These are phyloP conservation scores for Busseola fusca DNA, from an alignment of 2,888 invertebrate species.

Conservation along the genomic window DNA sequence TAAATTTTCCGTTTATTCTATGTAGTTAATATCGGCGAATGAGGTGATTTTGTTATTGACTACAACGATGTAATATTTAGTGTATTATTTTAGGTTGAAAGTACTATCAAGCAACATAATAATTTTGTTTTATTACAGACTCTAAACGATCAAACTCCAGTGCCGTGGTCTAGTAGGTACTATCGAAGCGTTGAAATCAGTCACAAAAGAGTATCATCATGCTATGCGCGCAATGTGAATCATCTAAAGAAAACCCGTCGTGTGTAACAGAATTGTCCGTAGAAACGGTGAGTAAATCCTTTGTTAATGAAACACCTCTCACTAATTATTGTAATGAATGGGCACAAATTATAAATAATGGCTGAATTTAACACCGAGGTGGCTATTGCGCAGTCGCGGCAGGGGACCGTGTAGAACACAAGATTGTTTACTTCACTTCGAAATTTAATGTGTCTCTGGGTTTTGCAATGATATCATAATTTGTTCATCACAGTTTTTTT, in stretches of 20 bases:
- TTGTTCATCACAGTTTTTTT: background rate
- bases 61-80: background rate
- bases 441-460: background rate
- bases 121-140: constrained; percentile 22
- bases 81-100: background rate
- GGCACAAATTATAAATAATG: constrained; percentile 11
- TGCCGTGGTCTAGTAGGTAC: background rate
- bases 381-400: too few relatives aligned
- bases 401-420: background rate
- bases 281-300: constrained; percentile 16
- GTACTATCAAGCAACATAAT: background rate
- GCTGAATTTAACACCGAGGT: background rate
- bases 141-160: background rate
- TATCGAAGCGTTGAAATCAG: background rate
- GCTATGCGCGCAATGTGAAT: constrained; percentile 13
- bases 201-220: background rate
- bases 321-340: constrained; percentile 30
- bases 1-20: background rate
- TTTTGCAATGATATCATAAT: background rate
- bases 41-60: background rate
- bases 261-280: background rate
- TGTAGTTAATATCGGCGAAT: background rate
- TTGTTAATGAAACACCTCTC: constrained; percentile 25
- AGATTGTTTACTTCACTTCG: background rate
- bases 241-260: background rate